Evolutionary conservation across 2,888 invertebrate species (phyloP).

Genomic region (Patella caerulea): DNA sequence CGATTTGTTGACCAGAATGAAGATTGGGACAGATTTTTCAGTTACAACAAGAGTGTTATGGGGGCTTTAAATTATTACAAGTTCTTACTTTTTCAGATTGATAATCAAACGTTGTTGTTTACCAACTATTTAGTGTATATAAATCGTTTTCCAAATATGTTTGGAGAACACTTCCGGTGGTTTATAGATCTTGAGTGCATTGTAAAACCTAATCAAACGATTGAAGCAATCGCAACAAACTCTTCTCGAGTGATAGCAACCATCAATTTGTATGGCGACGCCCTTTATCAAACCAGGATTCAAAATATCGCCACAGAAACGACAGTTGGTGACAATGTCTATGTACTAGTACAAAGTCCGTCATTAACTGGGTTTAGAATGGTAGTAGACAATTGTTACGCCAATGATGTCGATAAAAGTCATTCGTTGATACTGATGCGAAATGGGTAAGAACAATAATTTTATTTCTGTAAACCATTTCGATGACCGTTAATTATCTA

Average conservation of each 20-base stretch:
- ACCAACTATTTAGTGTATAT: no score
- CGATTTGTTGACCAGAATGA: no score
- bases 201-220: no score
- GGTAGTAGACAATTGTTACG: background rate
- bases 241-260: background rate
- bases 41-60: no score
- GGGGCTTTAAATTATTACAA: no score
- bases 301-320: background rate
- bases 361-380: background rate
- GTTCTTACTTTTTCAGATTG: no score
- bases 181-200: background rate
- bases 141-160: no score
- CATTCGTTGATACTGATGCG: background rate
- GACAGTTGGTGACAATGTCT: background rate
- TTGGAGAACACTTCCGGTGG: background rate
- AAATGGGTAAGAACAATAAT: no score
- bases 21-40: no score
- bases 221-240: background rate
- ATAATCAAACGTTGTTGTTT: no score
- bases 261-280: background rate
- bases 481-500: no score
- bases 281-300: background rate
- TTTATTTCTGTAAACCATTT: no score
- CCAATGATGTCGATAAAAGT: background rate
- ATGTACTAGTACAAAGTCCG: background rate